These are phyloP conservation scores for Drosophila tanythrix DNA, from an alignment of 2,888 invertebrate species.

Conservation along the genomic window DNA sequence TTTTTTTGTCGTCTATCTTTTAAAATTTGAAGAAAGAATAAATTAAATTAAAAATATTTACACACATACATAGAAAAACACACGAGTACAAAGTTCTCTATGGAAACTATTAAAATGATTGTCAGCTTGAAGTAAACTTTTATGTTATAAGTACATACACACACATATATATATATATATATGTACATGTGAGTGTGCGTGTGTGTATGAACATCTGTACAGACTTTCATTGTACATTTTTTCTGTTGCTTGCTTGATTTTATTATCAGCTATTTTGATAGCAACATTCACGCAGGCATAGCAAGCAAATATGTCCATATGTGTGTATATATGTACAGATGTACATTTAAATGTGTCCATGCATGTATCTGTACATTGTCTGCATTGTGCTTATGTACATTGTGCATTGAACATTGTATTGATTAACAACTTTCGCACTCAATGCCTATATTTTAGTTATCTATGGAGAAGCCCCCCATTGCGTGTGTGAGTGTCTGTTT, in stretches of 20 bases:
- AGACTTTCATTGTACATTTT: conserved; percentile 30
- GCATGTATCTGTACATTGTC: conserved; percentile 12
- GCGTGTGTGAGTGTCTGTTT: conserved; percentile 1
- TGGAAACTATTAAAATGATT: conserved; percentile 51
- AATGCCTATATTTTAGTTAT: conserved; percentile 33
- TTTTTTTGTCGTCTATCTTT: conserved; percentile 13
- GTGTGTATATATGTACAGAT: conserved; percentile 1
- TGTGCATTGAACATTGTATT: conserved; percentile 35
- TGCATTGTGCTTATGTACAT: conserved; percentile 12
- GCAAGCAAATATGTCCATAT: conserved; percentile 1
- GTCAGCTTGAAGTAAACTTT: conserved; percentile 40
- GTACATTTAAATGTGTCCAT: conserved; percentile 14
- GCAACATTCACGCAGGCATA: conserved; percentile 30
- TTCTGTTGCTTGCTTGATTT: conserved; percentile 42
- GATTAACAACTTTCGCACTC: conserved; percentile 70
- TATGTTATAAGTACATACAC: conserved; percentile 27
- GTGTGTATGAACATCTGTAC: conserved; percentile 3
- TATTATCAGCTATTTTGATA: conserved; percentile 55
- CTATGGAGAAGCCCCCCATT: conserved; percentile 30
- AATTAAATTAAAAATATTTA: conserved; percentile 34
- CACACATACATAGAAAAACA: background rate
- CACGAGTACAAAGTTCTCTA: conserved; percentile 52
- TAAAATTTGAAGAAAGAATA: conserved; percentile 33
- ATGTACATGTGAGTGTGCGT: background rate
- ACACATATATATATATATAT: background rate